These are phyloP conservation scores for Xestia rhomboidea DNA, from an alignment of 2,888 invertebrate genomes.

Conservation along the genomic window DNA sequence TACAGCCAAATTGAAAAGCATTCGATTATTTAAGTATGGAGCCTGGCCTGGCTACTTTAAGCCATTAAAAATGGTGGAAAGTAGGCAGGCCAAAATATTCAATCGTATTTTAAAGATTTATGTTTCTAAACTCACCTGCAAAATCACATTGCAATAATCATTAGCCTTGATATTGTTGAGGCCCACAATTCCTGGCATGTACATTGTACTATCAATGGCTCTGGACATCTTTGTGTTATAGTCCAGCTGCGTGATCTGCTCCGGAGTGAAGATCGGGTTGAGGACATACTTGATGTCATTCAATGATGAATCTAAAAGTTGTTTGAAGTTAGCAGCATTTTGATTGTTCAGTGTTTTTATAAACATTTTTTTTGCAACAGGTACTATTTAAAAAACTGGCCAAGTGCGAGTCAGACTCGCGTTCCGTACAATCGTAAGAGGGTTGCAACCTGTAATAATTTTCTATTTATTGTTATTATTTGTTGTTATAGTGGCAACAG, in stretches of 20 bases:
- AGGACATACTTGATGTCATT: constrained; percentile 99
- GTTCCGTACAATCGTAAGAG: too few species aligned
- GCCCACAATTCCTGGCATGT: constrained; percentile 99
- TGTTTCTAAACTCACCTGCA: constrained; percentile 93
- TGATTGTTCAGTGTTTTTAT: background rate
- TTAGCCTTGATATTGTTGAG: constrained; percentile 99
- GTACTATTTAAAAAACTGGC: too few species aligned
- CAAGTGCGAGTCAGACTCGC: too few species aligned
- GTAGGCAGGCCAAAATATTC: background rate
- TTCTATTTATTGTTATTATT: too few species aligned
- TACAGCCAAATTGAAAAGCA: background rate
- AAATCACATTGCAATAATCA: constrained; percentile 99
- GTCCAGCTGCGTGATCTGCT: constrained; percentile 96
- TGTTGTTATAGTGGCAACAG: too few species aligned
- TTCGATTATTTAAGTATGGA: background rate
- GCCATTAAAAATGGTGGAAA: background rate
- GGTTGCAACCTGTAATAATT: too few species aligned
- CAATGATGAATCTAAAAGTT: constrained; percentile 95
- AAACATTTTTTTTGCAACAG: background rate
- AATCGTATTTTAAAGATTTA: background rate
- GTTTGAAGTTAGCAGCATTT: background rate
- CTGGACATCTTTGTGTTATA: constrained; percentile 95
- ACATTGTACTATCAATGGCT: constrained; percentile 98
- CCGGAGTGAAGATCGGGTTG: constrained; percentile 97
- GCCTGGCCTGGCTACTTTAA: background rate